These are phyloP conservation scores for Gracilinanus agilis DNA, from an alignment of 2,113 vertebrate genomes.

Conservation along the genomic window DNA sequence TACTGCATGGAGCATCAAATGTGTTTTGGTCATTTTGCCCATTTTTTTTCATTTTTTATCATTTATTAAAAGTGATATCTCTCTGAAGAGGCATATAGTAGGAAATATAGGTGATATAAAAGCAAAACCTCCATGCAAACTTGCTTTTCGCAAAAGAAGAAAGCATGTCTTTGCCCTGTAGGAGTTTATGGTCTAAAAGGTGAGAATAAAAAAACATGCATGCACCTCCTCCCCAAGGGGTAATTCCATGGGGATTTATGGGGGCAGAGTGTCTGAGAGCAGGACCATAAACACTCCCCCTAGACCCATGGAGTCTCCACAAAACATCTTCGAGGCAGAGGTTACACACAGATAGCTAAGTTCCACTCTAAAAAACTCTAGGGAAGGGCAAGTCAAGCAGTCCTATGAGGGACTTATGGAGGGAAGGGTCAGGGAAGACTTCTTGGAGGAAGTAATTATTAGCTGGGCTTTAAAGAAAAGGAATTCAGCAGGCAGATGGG, in stretches of 20 bases:
- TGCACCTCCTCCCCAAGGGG: background rate
- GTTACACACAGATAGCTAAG: background rate
- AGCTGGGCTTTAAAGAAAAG: background rate
- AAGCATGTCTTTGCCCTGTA: background rate
- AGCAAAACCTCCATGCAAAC: background rate
- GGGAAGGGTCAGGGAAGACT: background rate
- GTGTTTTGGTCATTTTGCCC: no score
- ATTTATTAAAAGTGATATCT: background rate
- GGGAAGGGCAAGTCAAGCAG: background rate
- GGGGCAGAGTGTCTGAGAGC: background rate
- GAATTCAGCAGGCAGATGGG: background rate
- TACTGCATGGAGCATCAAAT: no score
- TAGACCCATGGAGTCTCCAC: background rate
- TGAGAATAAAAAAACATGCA: background rate
- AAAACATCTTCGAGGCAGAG: background rate
- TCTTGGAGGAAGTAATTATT: background rate
- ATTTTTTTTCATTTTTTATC: no score
- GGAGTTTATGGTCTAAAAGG: background rate
- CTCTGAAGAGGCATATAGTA: background rate
- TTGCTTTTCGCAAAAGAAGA: background rate
- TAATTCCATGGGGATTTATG: background rate
- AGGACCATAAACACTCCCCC: background rate
- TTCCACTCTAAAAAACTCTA: background rate
- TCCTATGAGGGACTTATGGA: background rate
- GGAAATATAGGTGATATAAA: background rate